These are phyloP conservation scores for Rhopalosiphum maidis DNA, from an alignment of 1,140 invertebrate species.

Conservation along the genomic window DNA sequence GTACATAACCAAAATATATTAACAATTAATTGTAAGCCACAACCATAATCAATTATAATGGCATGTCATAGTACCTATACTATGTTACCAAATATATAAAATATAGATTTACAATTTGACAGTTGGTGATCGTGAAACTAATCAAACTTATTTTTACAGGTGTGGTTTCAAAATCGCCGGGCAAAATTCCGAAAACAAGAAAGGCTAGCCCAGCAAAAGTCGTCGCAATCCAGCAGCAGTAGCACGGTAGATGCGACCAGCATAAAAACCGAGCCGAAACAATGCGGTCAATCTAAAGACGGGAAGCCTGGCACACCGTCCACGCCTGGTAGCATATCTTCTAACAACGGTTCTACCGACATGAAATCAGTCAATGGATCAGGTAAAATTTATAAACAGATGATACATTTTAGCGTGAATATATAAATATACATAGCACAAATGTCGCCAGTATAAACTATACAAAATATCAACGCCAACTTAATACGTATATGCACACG, in stretches of 20 bases:
- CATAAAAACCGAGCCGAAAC: constrained; percentile 60
- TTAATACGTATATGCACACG: too few relatives aligned
- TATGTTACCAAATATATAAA: too few relatives aligned
- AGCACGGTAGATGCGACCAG: constrained; percentile 40
- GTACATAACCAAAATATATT: too few relatives aligned
- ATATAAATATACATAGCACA: background rate
- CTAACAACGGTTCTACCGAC: constrained; percentile 59
- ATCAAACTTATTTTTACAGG: constrained; percentile 68
- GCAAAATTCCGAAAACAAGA: constrained; percentile 95
- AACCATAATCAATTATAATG: too few relatives aligned
- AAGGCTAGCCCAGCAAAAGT: constrained; percentile 78
- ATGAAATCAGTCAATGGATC: constrained; percentile 61
- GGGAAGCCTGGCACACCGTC: constrained; percentile 60
- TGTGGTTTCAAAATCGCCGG: constrained; percentile 93
- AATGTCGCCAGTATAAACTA: too few relatives aligned
- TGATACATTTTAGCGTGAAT: background rate
- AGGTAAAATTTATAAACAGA: background rate
- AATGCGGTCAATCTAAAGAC: constrained; percentile 56
- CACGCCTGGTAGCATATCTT: constrained; percentile 59
- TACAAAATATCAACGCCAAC: too few relatives aligned
- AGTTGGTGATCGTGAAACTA: background rate
- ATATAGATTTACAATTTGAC: too few relatives aligned
- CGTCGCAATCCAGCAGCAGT: constrained; percentile 47
- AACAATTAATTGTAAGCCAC: too few relatives aligned
- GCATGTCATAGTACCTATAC: too few relatives aligned